A percentile compares a stretch with the other conserved stretches of the same genome.
Conservation (phyloP, 2,797 vertebrate genomes). For the Pantherophis vulpinus region DNA sequence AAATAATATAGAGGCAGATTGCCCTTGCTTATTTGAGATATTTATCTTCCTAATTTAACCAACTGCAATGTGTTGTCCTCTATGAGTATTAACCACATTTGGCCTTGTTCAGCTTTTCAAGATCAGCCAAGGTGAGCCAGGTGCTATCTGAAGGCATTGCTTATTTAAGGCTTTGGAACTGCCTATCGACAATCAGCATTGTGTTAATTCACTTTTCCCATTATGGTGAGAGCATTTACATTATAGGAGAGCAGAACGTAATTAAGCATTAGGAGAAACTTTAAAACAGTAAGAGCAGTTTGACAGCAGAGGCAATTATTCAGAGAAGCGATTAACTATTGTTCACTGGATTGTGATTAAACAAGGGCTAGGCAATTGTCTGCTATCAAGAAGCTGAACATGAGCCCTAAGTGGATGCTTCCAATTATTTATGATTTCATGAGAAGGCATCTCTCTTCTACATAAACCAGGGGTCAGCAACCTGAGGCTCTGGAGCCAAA, state of each 20-base stretch:
- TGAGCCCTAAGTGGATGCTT: neutral
- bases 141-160: neutral
- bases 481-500: too few species aligned
- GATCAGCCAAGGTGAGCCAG: neutral
- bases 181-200: neutral
- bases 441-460: neutral
- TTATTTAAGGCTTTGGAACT: neutral
- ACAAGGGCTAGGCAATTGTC: neutral
- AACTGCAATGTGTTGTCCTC: neutral
- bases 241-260: neutral
- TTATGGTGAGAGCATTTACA: neutral
- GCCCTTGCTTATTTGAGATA: neutral
- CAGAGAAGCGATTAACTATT: neutral
- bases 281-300: neutral
- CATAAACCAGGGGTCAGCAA: too few species aligned
- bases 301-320: neutral
- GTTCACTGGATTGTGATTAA: neutral
- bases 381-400: neutral
- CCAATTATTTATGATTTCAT: neutral
- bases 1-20: neutral
- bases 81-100: neutral
- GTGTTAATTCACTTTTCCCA: neutral
- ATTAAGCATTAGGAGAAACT: neutral
- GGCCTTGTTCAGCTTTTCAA: neutral
- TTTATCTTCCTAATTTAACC: neutral